Conservation (phyloP, 2,888 invertebrate genomes). For the Spisula subtruncata region DNA sequence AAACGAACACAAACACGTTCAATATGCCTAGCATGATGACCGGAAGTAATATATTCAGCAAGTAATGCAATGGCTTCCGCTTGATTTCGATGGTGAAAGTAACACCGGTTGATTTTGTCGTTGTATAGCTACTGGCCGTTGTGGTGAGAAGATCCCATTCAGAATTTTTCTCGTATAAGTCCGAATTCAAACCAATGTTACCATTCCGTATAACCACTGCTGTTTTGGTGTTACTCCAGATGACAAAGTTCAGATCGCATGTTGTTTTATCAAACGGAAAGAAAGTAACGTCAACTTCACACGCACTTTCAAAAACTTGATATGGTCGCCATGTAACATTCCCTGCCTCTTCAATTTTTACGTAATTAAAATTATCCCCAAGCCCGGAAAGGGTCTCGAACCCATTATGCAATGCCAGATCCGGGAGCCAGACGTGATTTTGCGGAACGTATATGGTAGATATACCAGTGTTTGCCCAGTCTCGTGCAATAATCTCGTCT, state of each 20-base stretch:
- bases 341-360: slow-evolving; percentile 59
- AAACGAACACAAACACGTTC: slow-evolving; percentile 69
- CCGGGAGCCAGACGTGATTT: slow-evolving; percentile 71
- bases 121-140: slow-evolving; percentile 36
- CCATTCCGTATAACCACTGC: slow-evolving; percentile 57
- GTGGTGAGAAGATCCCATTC: slow-evolving; percentile 69
- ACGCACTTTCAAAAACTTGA: slow-evolving; percentile 71
- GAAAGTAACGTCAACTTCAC: slow-evolving; percentile 67
- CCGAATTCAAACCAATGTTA: slow-evolving; percentile 54
- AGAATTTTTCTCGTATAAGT: slow-evolving; percentile 62
- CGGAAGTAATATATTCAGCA: slow-evolving; percentile 72
- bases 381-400: slow-evolving; percentile 67
- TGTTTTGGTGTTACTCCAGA: slow-evolving; percentile 66
- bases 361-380: slow-evolving; percentile 64
- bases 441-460: slow-evolving; percentile 62
- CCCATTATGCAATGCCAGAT: slow-evolving; percentile 70
- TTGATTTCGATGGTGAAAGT: slow-evolving; percentile 67
- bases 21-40: slow-evolving; percentile 68
- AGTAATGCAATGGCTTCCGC: slow-evolving; percentile 71
- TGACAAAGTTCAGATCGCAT: slow-evolving; percentile 68
- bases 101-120: slow-evolving; percentile 58
- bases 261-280: slow-evolving; percentile 73
- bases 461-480: slow-evolving; percentile 52
- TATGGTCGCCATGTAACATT: slow-evolving; percentile 67
- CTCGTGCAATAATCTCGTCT: slow-evolving; percentile 62